These are phyloP conservation scores for Dysidea cf. avara DNA, from an alignment of 37 sponge, comb jelly and placozoan species.

Conservation along the genomic window DNA sequence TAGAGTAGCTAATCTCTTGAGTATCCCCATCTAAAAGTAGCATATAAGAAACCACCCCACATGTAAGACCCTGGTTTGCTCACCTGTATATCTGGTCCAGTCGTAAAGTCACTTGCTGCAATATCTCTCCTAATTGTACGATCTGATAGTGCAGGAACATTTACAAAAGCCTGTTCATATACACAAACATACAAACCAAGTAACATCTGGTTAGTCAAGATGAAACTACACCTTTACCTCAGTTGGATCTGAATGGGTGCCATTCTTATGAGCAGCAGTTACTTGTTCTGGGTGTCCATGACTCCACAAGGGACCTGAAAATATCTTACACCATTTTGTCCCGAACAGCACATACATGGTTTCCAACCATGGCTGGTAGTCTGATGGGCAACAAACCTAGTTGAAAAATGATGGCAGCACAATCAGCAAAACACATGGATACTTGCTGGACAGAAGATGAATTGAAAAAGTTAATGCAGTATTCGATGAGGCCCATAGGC, in stretches of 20 bases:
- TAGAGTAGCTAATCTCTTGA: background rate
- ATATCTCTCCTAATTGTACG: constrained; percentile 36
- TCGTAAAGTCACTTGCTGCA: constrained; percentile 1
- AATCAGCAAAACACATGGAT: background rate
- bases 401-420: background rate
- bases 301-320: constrained; percentile 24
- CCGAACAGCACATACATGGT: constrained; percentile 48
- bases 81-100: constrained; percentile 25
- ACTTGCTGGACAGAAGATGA: constrained; percentile 15
- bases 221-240: too few relatives aligned
- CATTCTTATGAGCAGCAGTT: background rate
- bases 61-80: too few relatives aligned
- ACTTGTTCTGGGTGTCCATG: background rate
- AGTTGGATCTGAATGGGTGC: background rate
- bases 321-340: too few relatives aligned
- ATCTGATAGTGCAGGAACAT: constrained; percentile 29
- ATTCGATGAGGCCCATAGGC: too few relatives aligned
- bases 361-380: constrained; percentile 26
- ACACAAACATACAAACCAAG: background rate
- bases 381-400: constrained; percentile 26
- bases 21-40: background rate
- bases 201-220: background rate
- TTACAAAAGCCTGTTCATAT: constrained; percentile 21
- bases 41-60: background rate
- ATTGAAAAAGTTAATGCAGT: constrained; percentile 30